Base-by-base conservation (phyloP, 2,113 vertebrate genomes). In the Mobula birostris region DNA sequence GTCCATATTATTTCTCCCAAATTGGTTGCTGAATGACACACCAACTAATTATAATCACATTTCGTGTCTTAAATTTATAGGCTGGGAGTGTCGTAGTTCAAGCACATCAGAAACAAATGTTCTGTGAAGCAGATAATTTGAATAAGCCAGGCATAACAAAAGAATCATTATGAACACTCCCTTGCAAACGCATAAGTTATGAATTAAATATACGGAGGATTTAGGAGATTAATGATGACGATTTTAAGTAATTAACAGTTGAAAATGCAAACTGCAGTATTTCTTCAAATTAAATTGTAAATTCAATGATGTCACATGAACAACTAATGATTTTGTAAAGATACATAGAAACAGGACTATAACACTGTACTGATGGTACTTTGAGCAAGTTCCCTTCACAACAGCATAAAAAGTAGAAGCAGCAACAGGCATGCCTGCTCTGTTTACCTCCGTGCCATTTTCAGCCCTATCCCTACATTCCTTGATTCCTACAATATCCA, bases 61-160 rank as follows among this genome's bases (percentile, higher is more conserved):
- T n/a, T 66, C 85, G n/a, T 19, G 27, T 66, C 29, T 63, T 32
- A 66, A 88, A 88, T 32, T 88, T 88, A n/a, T n/a, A 88, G 27
- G 5, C 58, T n/a, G 29, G 61, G 63, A 66, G 66, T 63, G 61
- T 88, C 58, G 63, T n/a, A 58, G 66, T 88, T 61, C 63, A 11
- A 66, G 61, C 29, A 90, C 63, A 90, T 66, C 15, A 66, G 72
- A 19, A 74, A 88, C 15, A 90, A 48, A 17, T 58, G 15, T 66
- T 90, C n/a, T 90, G 14, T 66, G n/a, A 90, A 88, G 85, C 58
- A 66, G 15, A 66, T 88, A 88, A 88, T 88, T 83, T 32, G 85
- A 88, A 14, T 29, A 88, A 66, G 58, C 27, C 27, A 88, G 29
- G 24, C 27, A 88, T n/a, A 88, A 88, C 63, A 14, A 88, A 63